phyloP scores from a whole-genome alignment of 2,113 vertebrate genomes.

The Arothron firmamentum region DNA sequence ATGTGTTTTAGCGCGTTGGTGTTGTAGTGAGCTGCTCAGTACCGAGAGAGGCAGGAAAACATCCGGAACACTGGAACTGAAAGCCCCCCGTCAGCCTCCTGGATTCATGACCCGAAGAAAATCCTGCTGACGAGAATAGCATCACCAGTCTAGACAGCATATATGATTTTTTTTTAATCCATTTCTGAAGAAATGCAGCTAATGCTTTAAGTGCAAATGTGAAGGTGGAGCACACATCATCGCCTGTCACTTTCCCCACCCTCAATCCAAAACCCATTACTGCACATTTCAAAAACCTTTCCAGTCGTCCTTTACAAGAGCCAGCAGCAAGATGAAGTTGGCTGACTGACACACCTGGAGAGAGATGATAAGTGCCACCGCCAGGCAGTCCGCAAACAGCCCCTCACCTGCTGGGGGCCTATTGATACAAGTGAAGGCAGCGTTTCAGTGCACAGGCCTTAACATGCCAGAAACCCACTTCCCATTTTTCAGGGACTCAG shows the following conservation, averaged over 20 bases:
- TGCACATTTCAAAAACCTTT: conserved; percentile 10
- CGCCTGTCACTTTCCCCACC: conserved; percentile 3
- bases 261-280: conserved; percentile 5
- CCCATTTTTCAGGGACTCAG: conserved; percentile 20
- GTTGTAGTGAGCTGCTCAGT: too few species aligned
- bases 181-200: conserved; percentile 1
- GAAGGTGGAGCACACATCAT: neutral
- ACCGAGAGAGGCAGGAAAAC: neutral
- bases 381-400: conserved; percentile 37
- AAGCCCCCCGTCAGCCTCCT: too few species aligned
- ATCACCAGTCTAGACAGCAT: too few species aligned
- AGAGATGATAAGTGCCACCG: conserved; percentile 45
- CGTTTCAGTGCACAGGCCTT: conserved; percentile 32
- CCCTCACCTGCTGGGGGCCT: conserved; percentile 28
- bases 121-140: too few species aligned
- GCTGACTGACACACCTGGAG: conserved; percentile 62
- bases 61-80: too few species aligned
- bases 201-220: neutral
- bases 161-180: neutral
- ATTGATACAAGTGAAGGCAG: conserved; percentile 20
- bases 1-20: too few species aligned
- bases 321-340: conserved; percentile 37
- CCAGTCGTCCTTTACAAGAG: conserved; percentile 22
- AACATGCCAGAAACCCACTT: conserved; percentile 41
- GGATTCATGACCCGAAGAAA: too few species aligned